These are phyloP conservation scores for Ataeniobius toweri DNA, from an alignment of 2,797 vertebrate species.

Conservation along the genomic window DNA sequence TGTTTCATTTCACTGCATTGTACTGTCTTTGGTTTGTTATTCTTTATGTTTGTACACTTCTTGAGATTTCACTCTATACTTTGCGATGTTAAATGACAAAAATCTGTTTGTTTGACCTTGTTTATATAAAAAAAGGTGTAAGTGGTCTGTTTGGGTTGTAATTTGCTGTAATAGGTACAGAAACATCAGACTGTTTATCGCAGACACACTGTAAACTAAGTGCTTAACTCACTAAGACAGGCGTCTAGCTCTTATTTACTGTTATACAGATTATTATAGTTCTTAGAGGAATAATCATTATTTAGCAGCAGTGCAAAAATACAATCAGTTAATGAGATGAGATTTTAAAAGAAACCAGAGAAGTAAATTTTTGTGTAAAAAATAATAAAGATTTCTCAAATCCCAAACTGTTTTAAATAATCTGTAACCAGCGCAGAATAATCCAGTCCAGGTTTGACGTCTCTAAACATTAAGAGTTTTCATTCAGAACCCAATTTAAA, in stretches of 20 bases:
- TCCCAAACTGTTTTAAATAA: background rate
- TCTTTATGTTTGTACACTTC: background rate
- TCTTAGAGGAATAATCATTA: background rate
- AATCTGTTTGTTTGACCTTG: background rate
- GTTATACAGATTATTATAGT: background rate
- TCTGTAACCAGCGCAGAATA: background rate
- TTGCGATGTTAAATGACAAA: background rate
- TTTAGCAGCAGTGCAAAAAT: background rate
- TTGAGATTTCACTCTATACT: background rate
- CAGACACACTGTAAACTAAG: background rate
- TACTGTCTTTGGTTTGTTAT: background rate
- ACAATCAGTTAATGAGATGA: background rate
- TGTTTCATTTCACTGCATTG: background rate
- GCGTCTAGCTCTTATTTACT: background rate
- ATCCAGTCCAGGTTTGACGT: background rate
- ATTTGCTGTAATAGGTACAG: background rate
- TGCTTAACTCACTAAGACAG: background rate
- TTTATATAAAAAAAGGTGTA: background rate
- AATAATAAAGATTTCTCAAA: background rate
- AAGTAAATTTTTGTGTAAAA: too few relatives aligned
- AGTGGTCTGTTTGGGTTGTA: background rate
- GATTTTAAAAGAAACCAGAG: background rate
- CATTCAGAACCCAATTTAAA: background rate
- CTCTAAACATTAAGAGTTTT: too few relatives aligned
- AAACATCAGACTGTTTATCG: too few relatives aligned